Conservation (phyloP, 2,888 invertebrate genomes). For the Pseudolycoriella hygida region DNA sequence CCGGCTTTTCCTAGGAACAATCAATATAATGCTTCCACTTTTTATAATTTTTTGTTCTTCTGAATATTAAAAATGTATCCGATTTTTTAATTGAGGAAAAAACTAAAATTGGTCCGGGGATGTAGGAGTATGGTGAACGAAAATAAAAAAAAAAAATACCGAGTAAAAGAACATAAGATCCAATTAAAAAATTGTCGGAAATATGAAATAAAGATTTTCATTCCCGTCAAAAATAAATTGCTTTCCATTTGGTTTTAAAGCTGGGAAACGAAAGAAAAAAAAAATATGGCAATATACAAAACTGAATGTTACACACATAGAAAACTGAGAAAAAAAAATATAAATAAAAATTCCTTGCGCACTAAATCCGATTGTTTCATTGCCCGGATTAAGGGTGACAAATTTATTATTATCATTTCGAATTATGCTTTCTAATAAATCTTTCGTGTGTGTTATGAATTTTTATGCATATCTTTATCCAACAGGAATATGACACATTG, state of each 20-base stretch:
- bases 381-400: constrained; percentile 9
- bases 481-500: constrained; percentile 2
- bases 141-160: no score
- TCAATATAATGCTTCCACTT: background rate
- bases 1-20: background rate
- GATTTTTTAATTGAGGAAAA: background rate
- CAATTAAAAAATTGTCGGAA: constrained; percentile 1
- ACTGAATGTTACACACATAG: no score
- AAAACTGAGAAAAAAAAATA: no score
- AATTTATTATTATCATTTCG: constrained; percentile 11
- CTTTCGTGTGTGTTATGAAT: constrained; percentile 6
- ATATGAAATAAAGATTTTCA: background rate
- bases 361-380: constrained; percentile 10
- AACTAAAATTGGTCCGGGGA: background rate
- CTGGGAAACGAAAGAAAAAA: background rate
- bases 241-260: background rate
- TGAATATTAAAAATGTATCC: background rate
- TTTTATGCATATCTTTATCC: constrained; percentile 6
- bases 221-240: constrained; percentile 1
- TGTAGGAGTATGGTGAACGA: background rate
- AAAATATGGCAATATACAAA: background rate
- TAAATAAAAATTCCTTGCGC: background rate
- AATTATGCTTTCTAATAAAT: constrained; percentile 9
- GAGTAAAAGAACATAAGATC: background rate
- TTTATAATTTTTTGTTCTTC: background rate